A percentile compares a stretch with the other conserved stretches of the same genome.
phyloP scores from a whole-genome alignment of 1,140 invertebrate genomes.

The Drosophila mauritiana region DNA sequence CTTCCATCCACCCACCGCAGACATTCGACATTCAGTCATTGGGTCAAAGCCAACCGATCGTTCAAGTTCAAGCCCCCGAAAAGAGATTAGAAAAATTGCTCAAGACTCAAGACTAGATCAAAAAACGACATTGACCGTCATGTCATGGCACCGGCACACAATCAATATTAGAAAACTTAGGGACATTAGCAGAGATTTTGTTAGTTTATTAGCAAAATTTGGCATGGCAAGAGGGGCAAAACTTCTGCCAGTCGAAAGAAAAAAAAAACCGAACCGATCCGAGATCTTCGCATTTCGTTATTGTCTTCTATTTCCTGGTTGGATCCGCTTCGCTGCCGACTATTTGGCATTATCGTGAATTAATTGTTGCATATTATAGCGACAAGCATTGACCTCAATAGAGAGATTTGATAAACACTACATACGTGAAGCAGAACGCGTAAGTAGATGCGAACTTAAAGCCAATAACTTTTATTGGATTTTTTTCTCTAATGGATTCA shows the following conservation, averaged over 20 bases:
- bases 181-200: constrained; percentile 52
- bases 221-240: constrained; percentile 49
- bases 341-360: constrained; percentile 62
- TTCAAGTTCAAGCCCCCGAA: constrained; percentile 63
- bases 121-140: constrained; percentile 83
- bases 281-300: constrained; percentile 66
- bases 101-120: constrained; percentile 74
- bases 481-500: constrained; percentile 16
- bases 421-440: constrained; percentile 34
- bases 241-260: constrained; percentile 38
- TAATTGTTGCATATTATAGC: constrained; percentile 56
- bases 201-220: constrained; percentile 72
- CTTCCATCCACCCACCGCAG: constrained; percentile 19
- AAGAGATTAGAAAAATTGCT: constrained; percentile 66
- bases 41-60: constrained; percentile 56
- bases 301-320: constrained; percentile 71
- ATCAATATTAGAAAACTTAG: constrained; percentile 66
- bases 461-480: constrained; percentile 21
- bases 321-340: constrained; percentile 52
- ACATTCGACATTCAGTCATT: constrained; percentile 50
- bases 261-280: constrained; percentile 19
- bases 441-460: constrained; percentile 32
- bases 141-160: constrained; percentile 54
- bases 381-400: constrained; percentile 74
- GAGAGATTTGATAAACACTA: constrained; percentile 25